Evolutionary conservation across 1,140 invertebrate species (phyloP).

Genomic region (Zelostemma sp.): DNA sequence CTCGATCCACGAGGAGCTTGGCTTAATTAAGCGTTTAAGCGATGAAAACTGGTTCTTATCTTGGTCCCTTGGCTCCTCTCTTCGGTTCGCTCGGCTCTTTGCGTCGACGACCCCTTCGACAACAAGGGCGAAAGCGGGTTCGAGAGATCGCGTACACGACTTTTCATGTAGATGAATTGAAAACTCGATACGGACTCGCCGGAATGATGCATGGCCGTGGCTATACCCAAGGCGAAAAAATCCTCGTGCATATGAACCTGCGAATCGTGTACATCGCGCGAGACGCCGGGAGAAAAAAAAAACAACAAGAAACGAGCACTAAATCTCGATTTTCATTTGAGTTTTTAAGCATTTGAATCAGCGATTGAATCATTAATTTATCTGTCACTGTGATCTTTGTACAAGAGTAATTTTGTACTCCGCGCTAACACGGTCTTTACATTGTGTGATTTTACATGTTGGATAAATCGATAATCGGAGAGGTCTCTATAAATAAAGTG

Average conservation of each 20-base stretch:
- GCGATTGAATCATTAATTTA: no score
- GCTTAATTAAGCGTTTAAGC: constrained; percentile 54
- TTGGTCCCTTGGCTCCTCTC: constrained; percentile 29
- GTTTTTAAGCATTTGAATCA: no score
- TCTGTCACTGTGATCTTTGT: no score
- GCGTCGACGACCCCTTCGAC: constrained; percentile 16
- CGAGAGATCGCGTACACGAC: constrained; percentile 31
- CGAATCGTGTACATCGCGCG: constrained; percentile 5
- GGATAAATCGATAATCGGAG: no score
- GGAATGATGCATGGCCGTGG: no score
- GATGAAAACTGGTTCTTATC: constrained; percentile 52
- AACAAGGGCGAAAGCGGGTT: constrained; percentile 10
- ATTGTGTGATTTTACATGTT: no score
- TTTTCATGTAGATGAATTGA: constrained; percentile 47
- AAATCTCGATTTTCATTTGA: no score
- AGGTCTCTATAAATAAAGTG: no score
- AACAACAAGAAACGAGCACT: no score
- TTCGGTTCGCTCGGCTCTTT: constrained; percentile 17
- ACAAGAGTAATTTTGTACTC: no score
- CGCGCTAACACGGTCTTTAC: no score
- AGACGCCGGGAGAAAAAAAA: constrained; percentile 13
- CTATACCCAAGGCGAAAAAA: neutral
- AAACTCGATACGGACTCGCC: constrained; percentile 28
- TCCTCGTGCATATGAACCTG: neutral
- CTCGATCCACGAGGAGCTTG: constrained; percentile 25